Evolutionary conservation across 1,140 invertebrate genomes (phyloP).

Genomic region (Saccostrea cuccullata): DNA sequence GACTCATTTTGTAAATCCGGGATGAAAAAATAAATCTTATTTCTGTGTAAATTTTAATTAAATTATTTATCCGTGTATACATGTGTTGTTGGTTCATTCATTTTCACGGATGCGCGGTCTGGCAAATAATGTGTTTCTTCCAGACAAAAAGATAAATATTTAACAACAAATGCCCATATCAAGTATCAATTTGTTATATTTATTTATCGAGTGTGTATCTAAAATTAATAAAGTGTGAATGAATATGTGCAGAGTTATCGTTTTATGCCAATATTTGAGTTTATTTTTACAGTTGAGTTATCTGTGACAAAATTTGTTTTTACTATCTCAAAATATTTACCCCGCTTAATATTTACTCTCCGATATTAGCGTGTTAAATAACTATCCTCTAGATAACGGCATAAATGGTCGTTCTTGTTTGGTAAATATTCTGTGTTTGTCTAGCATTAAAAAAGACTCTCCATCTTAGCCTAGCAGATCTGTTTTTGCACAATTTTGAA

Average conservation of each 20-base stretch:
- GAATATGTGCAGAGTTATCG: neutral
- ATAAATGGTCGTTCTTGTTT: constrained; percentile 24
- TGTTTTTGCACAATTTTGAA: neutral
- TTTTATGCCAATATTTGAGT: constrained; percentile 34
- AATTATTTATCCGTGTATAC: neutral
- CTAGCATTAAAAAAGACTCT: constrained; percentile 18
- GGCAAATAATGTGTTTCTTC: neutral
- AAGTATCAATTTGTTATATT: constrained; percentile 31
- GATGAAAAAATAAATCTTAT: constrained; percentile 9
- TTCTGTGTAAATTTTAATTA: neutral
- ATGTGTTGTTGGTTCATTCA: neutral
- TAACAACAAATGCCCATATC: neutral
- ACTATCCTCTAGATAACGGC: constrained; percentile 2
- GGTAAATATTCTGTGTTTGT: constrained; percentile 32
- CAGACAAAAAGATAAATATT: neutral
- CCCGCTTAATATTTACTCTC: constrained; percentile 4
- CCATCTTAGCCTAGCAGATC: neutral
- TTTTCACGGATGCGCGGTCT: neutral
- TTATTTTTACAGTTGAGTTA: neutral
- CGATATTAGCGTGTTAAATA: constrained; percentile 24
- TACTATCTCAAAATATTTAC: constrained; percentile 36
- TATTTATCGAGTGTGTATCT: constrained; percentile 32
- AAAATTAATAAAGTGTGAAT: constrained; percentile 29
- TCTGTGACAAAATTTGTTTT: constrained; percentile 32
- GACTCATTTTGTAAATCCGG: neutral